Evolutionary conservation across 1,140 invertebrate genomes (phyloP), one percentile per base, ranked within the genome.

Genomic region (Chymomyza costata): DNA sequence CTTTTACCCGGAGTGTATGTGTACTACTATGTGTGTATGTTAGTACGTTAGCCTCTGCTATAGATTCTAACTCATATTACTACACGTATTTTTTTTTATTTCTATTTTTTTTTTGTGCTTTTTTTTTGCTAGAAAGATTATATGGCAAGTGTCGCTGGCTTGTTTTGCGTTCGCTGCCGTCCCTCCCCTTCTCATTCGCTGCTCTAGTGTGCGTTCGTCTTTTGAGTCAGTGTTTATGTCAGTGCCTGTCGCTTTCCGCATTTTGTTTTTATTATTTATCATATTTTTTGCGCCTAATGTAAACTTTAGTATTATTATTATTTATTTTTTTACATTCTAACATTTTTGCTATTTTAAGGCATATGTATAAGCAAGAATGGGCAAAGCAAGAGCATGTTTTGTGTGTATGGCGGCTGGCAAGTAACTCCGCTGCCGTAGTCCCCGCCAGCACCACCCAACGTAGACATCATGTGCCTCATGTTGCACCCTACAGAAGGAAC

Each of bases 31-130:
- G 41, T 70, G 28, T 63, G 48, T 65, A 60, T 62, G 58, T 65
- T 65, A 76, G 61, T 69, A 76, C 61, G 65, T 66, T 70, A 59
- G 66, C 62, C 65, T 65, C 66, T 43, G 30, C 49, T 53, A 61
- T 48, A 64, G 54, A 63, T 70, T 70, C 70, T 66, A 78, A 70
- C 62, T 69, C 62, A 76, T 65, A 57, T 62, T 31, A 47, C 46
- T 68, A 34, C 45, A 34, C 31, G 28, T 34, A 45, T 50, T 44
- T 51, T 41, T 15, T 16, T 46, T 48, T 51, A 21, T 48, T 54
- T 65, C 38, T 58, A 40, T 65, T 49, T 44, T 44, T 44, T 21
- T 71, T 46, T 21, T 16, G 21, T 30, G n/a, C n/a, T 41, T 52
- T 47, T 53, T 39, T 50, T 32, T 46, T 54, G 46, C 58, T 66